Percentiles rank a stretch among this genome's conserved stretches.
phyloP scores from a whole-genome alignment of 2,797 vertebrate species.

The Amazona finschi region DNA sequence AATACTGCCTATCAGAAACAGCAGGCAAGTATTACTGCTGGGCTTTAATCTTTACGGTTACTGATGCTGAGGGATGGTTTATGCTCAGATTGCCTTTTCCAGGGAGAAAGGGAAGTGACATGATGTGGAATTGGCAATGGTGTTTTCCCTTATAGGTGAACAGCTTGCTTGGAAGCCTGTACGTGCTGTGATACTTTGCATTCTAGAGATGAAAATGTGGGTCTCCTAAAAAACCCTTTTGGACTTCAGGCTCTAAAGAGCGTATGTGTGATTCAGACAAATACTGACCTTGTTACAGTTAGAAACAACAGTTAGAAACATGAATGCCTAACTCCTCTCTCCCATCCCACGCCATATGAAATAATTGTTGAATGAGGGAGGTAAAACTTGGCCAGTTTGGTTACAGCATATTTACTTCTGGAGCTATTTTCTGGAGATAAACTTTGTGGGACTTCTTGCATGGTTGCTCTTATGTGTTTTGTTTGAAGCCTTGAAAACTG shows the following conservation, averaged over 20 bases:
- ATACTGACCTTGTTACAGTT: not conserved
- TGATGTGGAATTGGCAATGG: not conserved
- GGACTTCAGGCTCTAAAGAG: not conserved
- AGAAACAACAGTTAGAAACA: not conserved
- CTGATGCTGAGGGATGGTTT: not conserved
- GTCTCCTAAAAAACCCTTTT: not conserved
- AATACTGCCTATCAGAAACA: constrained; percentile 99
- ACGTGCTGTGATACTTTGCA: not conserved
- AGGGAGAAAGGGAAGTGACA: not conserved
- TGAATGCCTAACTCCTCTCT: fast-evolving
- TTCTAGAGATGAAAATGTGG: not conserved
- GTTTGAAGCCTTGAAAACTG: not conserved
- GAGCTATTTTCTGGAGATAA: not conserved
- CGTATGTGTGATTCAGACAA: not conserved
- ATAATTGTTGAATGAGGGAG: not conserved
- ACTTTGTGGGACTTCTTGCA: not conserved
- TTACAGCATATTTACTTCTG: not conserved
- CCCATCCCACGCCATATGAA: not conserved
- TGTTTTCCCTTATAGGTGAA: not conserved
- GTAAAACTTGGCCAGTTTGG: not conserved
- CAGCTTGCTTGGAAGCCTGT: not conserved
- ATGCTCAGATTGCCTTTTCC: not conserved
- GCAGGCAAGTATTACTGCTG: constrained; percentile 84
- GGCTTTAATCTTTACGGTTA: constrained; percentile 26
- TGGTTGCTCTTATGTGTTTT: not conserved